phyloP scores from a whole-genome alignment of 2,113 vertebrate genomes.

The Stegostoma tigrinum region DNA sequence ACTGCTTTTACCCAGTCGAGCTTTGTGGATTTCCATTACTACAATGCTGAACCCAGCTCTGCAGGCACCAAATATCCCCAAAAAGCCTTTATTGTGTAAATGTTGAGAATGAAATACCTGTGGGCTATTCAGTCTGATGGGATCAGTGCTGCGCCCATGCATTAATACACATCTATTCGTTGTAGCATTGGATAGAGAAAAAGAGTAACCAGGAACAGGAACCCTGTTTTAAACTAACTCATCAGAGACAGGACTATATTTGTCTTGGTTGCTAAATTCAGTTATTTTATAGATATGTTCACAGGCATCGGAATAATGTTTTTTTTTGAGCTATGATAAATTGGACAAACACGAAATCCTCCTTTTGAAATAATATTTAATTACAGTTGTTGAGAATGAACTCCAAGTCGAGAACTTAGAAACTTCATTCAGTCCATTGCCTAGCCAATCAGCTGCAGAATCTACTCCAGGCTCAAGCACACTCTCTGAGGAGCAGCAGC shows the following conservation, averaged over 20 bases:
- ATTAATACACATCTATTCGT: neutral
- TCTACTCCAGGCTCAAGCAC: neutral
- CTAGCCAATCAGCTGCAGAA: neutral
- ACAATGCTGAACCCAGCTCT: neutral
- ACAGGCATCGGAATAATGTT: neutral
- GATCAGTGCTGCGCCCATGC: neutral
- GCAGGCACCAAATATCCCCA: neutral
- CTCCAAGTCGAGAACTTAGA: neutral
- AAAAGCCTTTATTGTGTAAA: neutral
- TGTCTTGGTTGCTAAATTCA: neutral
- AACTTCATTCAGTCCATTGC: neutral
- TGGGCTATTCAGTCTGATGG: neutral
- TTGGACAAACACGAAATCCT: neutral
- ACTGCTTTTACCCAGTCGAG: neutral
- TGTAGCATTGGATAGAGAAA: neutral
- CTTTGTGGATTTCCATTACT: neutral
- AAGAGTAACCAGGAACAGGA: neutral
- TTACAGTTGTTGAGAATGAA: neutral
- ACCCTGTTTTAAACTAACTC: neutral
- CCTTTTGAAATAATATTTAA: neutral
- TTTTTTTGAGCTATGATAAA: neutral
- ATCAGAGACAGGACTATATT: neutral
- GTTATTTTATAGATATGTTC: neutral
- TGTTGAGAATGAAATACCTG: neutral
- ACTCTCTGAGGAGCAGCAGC: conserved; percentile 73